Base-by-base conservation (phyloP, 2,797 vertebrate genomes). In the Thunnus albacares region DNA sequence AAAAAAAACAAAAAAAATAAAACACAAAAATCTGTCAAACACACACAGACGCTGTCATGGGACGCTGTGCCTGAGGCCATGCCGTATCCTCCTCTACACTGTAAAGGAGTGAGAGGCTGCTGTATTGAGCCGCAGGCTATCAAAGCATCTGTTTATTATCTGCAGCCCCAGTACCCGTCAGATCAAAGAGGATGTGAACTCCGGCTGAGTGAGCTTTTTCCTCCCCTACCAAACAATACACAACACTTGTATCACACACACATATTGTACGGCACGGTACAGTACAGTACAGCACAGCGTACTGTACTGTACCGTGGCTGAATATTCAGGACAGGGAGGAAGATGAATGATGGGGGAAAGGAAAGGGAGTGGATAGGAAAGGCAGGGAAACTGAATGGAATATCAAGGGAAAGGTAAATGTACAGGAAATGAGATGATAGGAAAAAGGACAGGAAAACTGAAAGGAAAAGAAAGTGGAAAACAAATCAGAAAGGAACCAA, bases 141-240 rank as follows among this genome's bases (percentile, higher is more conserved):
- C 83, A 68, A 75, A 90, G 80, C 84, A 69, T 80, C 76, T 87
- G 84, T 81, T 89, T 81, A 85, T 83, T 85, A 87, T 86, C 80
- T 84, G 85, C 67, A 80, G 71, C 76, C 56, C 2, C 26, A 28
- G 72, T n/a, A 81, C 72, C 83, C 58, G 1, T 62, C 79, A 75
- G 77, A 88, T 88, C 75, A 89, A 77, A 88, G 70, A 64, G 35
- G 78, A 75, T 13, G 75, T 67, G 77, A 85, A 67, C 80, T 71
- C 28, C 10, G 30, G 24, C 38, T 38, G 72, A 77, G 65, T 6
- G 73, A 72, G 35, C 62, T 58, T 69, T 60, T 38, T 61, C 35
- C 60, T 49, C 72, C 35, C 55, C 71, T 59, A 41, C 28, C 57
- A 43, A 64, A 70, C 63, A 28, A 13, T 2, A 35, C 18, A 47